These are phyloP conservation scores for Hermetia illucens DNA, from an alignment of 1,140 invertebrate genomes.

Conservation along the genomic window DNA sequence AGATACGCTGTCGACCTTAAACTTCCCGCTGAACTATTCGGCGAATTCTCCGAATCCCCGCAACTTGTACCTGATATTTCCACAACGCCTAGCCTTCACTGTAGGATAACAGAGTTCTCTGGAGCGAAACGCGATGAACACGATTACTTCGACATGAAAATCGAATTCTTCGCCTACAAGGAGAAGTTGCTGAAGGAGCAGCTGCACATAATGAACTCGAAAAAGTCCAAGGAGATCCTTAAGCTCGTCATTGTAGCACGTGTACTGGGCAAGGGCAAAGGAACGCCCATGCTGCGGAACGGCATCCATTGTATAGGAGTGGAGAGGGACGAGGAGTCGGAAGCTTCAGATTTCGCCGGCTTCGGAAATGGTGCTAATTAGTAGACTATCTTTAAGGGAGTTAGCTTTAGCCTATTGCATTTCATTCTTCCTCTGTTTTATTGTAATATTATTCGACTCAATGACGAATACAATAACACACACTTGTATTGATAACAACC, in stretches of 20 bases:
- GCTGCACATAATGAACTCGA: slow-evolving; percentile 30
- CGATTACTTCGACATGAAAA: slow-evolving; percentile 30
- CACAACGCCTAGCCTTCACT: slow-evolving; percentile 24
- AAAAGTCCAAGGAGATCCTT: slow-evolving; percentile 21
- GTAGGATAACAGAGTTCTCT: slow-evolving; percentile 21
- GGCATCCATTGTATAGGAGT: slow-evolving; percentile 35
- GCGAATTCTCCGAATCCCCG: slow-evolving; percentile 7
- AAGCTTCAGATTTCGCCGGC: slow-evolving; percentile 19
- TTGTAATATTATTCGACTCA: no score
- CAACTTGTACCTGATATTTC: slow-evolving; percentile 18
- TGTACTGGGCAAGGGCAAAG: slow-evolving; percentile 36
- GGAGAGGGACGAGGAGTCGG: slow-evolving; percentile 30
- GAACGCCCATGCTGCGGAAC: slow-evolving; percentile 36
- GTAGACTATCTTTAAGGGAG: no score
- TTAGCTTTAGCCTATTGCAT: no score
- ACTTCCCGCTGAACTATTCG: slow-evolving; percentile 20
- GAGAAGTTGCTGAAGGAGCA: slow-evolving; percentile 36
- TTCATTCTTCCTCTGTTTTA: no score
- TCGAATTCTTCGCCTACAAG: slow-evolving; percentile 37
- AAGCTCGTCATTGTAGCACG: slow-evolving; percentile 28
- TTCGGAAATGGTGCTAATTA: no score
- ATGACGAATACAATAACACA: no score
- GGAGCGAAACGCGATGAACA: slow-evolving; percentile 22
- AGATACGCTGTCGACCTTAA: slow-evolving; percentile 27
- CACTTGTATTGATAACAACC: no score